A percentile compares a stretch with the other conserved stretches of the same genome.
Conservation (phyloP, 2,797 vertebrate species). For the Liparis tanakae region DNA sequence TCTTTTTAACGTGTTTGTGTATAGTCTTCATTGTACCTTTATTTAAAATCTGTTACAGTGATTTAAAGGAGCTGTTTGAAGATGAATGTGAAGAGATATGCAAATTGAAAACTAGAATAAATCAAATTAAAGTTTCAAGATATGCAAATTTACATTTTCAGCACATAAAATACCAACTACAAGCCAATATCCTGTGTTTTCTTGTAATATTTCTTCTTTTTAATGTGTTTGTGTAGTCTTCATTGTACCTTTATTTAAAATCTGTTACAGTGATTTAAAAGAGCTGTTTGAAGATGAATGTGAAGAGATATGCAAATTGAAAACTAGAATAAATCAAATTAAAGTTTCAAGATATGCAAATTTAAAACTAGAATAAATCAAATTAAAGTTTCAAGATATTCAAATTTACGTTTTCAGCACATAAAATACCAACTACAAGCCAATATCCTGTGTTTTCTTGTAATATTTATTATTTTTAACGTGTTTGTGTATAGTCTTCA, state of each 20-base stretch:
- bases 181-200: not conserved
- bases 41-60: conserved; percentile 25
- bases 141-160: conserved; percentile 20
- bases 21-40: too few relatives aligned
- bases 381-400: conserved; percentile 22
- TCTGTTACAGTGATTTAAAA: conserved; percentile 19
- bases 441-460: not conserved
- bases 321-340: conserved; percentile 41
- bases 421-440: not conserved
- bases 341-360: conserved; percentile 30
- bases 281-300: conserved; percentile 25
- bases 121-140: conserved; percentile 28
- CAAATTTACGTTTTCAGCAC: conserved; percentile 9
- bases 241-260: not conserved
- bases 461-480: not conserved
- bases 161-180: not conserved
- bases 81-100: conserved; percentile 23
- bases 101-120: conserved; percentile 41
- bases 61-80: conserved; percentile 31
- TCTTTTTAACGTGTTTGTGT: not conserved
- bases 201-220: not conserved
- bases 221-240: not conserved
- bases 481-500: not conserved
- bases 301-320: conserved; percentile 32
- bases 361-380: conserved; percentile 42